phyloP scores from a whole-genome alignment of 2,888 invertebrate genomes.

The Iphiclides podalirius region DNA sequence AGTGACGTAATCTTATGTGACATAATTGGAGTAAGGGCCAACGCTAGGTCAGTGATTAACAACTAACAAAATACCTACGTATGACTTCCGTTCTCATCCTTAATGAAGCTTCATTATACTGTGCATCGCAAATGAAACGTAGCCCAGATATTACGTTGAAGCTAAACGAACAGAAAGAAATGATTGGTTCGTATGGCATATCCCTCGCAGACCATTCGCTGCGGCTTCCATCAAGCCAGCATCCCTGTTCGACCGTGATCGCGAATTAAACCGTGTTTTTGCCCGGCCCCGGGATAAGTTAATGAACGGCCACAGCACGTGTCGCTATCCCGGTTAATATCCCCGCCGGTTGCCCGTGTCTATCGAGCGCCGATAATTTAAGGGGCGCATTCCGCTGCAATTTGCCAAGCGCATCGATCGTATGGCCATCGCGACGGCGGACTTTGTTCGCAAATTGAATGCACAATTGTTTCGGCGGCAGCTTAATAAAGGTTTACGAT shows the following conservation, averaged over 20 bases:
- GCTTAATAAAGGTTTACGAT: slow-evolving; percentile 7
- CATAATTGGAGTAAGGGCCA: no score
- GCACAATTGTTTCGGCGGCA: slow-evolving; percentile 32
- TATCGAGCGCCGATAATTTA: slow-evolving; percentile 57
- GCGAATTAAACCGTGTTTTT: slow-evolving; percentile 43
- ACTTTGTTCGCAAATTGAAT: slow-evolving; percentile 31
- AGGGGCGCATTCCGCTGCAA: slow-evolving; percentile 35
- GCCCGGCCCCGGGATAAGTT: slow-evolving; percentile 42
- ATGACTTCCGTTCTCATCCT: no score
- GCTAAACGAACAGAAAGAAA: no score
- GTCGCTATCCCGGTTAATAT: slow-evolving; percentile 44
- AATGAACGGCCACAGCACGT: slow-evolving; percentile 49
- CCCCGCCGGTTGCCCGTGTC: slow-evolving; percentile 34
- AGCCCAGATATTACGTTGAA: no score
- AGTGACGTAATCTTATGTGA: no score
- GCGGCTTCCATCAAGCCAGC: slow-evolving; percentile 11
- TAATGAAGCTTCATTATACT: no score
- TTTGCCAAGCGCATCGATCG: slow-evolving; percentile 15
- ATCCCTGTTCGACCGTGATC: slow-evolving; percentile 31
- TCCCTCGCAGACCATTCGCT: no score
- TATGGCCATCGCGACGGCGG: slow-evolving; percentile 13
- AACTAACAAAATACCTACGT: no score
- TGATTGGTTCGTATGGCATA: no score
- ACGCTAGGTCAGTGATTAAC: no score
- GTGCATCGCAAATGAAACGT: no score